Base-by-base conservation (phyloP, 2,888 invertebrate genomes). In the Nipponacmea schrenckii region DNA sequence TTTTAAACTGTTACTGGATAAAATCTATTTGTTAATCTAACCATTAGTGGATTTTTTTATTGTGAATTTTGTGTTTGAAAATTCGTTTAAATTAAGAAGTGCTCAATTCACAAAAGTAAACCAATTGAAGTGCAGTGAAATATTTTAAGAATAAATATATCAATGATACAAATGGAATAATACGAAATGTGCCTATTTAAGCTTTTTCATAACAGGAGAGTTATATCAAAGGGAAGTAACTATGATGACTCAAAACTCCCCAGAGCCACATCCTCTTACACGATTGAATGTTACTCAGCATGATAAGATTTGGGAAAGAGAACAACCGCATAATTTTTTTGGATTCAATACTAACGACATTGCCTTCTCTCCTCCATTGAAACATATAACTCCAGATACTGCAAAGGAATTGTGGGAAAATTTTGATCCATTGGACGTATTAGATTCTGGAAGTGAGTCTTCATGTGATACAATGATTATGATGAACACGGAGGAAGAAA, bases 401-500 rank as follows among this genome's bases (percentile, higher is more conserved):
- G 76, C 79, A 0, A 78, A 80, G 64, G 80, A 81, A 72, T 71
- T 80, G 75, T 74, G 77, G 69, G 74, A 78, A 64, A 81, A 81
- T 56, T 82, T 77, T 67, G 76, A 81, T 74, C 81, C 79, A 10
- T 67, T 80, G n/a, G 82, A 82, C 63, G 68, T 75, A 12, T 73
- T 82, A 62, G 82, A 82, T 69, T 80, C 80, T 3, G 78, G 74
- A 0, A 82, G 81, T 76, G 81, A 79, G 69, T 80, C 81, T 0
- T 81, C 80, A 20, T 79, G 79, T 1, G 81, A 81, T 71, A 80
- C 80, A 2, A 83, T 81, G 81, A 81, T 80, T 20, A 81, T 81
- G 81, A 81, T 81, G 80, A 81, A 80, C 20, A 80, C 80, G 1
- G 83, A 79, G 27, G 82, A 83, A 70, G 80, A 80, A 67, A 67